phyloP scores from a whole-genome alignment of 2,888 invertebrate genomes.

The Boloria selene region DNA sequence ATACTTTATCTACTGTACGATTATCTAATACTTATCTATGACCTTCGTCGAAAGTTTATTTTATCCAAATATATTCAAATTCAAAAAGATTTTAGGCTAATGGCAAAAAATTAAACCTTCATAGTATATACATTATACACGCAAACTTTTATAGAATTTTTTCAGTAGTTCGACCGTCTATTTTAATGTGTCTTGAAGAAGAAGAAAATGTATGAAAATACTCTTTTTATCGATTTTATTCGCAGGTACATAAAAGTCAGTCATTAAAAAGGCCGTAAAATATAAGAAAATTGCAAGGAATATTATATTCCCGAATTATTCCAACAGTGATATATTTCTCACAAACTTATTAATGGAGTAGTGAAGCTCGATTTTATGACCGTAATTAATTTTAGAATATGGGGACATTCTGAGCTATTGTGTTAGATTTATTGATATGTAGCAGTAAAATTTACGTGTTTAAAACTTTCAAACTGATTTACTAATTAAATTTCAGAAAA shows the following conservation, averaged over 20 bases:
- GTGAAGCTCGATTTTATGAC: conserved; percentile 31
- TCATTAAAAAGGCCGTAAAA: conserved; percentile 14
- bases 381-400: conserved; percentile 38
- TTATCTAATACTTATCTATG: too few relatives aligned
- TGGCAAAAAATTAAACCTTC: too few relatives aligned
- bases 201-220: too few relatives aligned
- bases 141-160: too few relatives aligned
- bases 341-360: conserved; percentile 30
- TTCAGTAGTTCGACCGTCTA: too few relatives aligned
- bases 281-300: conserved; percentile 21
- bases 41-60: too few relatives aligned
- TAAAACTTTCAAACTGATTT: background rate
- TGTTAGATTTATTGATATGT: conserved; percentile 21
- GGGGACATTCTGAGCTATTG: conserved; percentile 32
- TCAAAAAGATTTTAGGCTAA: too few relatives aligned
- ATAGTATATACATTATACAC: too few relatives aligned
- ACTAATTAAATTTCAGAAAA: background rate
- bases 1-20: too few relatives aligned
- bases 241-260: background rate
- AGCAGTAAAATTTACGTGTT: background rate
- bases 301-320: conserved; percentile 21
- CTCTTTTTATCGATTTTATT: background rate
- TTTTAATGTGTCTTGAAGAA: too few relatives aligned
- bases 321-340: conserved; percentile 26
- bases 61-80: too few relatives aligned